Evolutionary conservation across 2,113 vertebrate genomes (phyloP).

Genomic region (Sebastes schlegelii): DNA sequence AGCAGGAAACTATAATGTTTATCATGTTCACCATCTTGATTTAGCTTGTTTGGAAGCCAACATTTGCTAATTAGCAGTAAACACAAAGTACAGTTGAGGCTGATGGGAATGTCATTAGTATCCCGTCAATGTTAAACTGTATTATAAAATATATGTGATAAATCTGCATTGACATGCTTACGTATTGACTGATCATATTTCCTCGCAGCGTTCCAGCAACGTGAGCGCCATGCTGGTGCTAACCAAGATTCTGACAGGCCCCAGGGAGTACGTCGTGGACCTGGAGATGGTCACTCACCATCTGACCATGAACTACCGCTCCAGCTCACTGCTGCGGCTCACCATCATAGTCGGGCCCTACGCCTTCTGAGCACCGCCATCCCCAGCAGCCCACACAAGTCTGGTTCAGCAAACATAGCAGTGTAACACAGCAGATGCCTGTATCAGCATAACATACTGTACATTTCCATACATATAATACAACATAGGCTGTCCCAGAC

Average conservation of each 20-base stretch:
- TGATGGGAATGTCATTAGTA: no score
- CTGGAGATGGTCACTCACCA: conserved; percentile 98
- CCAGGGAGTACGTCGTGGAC: conserved; percentile 93
- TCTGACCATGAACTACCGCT: conserved; percentile 91
- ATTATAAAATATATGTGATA: not conserved
- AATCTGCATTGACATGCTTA: not conserved
- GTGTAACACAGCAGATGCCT: conserved; percentile 60
- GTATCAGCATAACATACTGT: conserved; percentile 62
- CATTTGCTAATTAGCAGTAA: not conserved
- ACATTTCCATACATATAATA: conserved; percentile 62
- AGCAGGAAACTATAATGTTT: not conserved
- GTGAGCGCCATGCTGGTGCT: conserved; percentile 96
- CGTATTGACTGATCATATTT: not conserved
- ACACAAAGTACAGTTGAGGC: no score
- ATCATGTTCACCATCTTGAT: not conserved
- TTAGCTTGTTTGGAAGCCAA: not conserved
- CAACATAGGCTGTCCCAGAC: conserved; percentile 44
- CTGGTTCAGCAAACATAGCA: conserved; percentile 63
- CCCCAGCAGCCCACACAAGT: conserved; percentile 71
- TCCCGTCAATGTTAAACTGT: not conserved
- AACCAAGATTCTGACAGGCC: conserved; percentile 92
- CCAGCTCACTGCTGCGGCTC: conserved; percentile 94
- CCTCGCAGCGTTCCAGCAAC: conserved; percentile 91
- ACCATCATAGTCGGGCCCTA: conserved; percentile 97
- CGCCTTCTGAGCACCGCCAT: conserved; percentile 82